Base-by-base conservation (phyloP, 2,888 invertebrate genomes). In the Achlya flavicornis region DNA sequence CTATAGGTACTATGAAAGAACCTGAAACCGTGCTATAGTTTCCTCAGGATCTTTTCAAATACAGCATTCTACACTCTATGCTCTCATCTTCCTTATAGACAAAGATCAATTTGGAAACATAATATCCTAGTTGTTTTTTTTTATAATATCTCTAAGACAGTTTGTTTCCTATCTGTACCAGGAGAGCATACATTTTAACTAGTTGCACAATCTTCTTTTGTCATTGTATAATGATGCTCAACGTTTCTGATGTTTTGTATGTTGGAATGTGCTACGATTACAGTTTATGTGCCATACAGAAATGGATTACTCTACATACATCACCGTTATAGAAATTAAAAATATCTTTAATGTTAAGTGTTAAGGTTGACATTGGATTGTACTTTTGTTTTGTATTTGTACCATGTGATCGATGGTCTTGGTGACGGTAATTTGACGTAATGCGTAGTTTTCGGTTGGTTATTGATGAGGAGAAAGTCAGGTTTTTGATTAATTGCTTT, bases 171-270 rank as follows among this genome's bases (percentile, higher is more conserved):
- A 65, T 80, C 91, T 35, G 82, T 92, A 91, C 89, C 71, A 74
- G 72, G 75, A 78, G 81, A 81, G 80, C 80, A 80, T 84, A 88
- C 81, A 84, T 89, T 91, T 90, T 86, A 89, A 90, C 83, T 81
- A 87, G 91, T 92, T 92, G 89, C 91, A 84, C 90, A 91, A 93
- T 89, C 85, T 90, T 90, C 91, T 92, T 92, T 91, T 92, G 93
- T 92, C 91, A 90, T 90, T 89, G 89, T 91, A 89, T 91, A 92
- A 92, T 90, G 91, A 91, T 88, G 88, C 79, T 85, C 86, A 83
- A 78, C 81, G 86, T 81, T 85, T 84, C 80, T 83, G 87, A 89
- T 91, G 91, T 90, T 92, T 91, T 91, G 89, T 91, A 78, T 84
- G 81, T 82, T 76, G 90, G 90, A 90, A 91, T 90, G 90, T 83